Conservation (phyloP, 2,888 invertebrate genomes). For the Chrysina gloriosa region DNA sequence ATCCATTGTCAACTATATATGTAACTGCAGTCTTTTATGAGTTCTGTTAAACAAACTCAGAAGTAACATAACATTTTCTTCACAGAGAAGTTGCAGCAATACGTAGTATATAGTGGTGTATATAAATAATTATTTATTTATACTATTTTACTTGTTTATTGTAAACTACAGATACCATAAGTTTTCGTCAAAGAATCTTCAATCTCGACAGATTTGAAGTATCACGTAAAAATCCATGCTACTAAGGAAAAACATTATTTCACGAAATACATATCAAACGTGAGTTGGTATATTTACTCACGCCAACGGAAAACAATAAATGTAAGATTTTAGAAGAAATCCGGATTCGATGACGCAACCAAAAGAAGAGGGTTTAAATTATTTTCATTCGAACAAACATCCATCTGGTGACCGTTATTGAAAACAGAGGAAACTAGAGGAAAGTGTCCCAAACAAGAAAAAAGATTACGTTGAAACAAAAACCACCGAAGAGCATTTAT, state of each 20-base stretch:
- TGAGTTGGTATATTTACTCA: not conserved
- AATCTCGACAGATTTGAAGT: too few relatives aligned
- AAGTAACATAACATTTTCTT: too few relatives aligned
- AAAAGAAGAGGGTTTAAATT: slow-evolving; percentile 5
- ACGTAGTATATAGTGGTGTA: too few relatives aligned
- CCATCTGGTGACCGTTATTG: slow-evolving; percentile 24
- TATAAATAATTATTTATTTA: too few relatives aligned
- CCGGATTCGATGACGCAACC: slow-evolving; percentile 12
- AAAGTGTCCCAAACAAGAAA: slow-evolving; percentile 4
- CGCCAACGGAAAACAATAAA: slow-evolving; percentile 1
- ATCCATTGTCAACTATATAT: too few relatives aligned
- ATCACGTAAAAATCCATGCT: not conserved
- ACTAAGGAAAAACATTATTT: not conserved
- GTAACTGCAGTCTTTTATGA: too few relatives aligned
- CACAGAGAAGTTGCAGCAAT: too few relatives aligned
- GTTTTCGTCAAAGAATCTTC: too few relatives aligned
- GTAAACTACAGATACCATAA: too few relatives aligned
- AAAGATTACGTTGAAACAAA: slow-evolving; percentile 25
- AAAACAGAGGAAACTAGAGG: slow-evolving; percentile 10
- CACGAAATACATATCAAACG: not conserved
- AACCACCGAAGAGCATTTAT: slow-evolving; percentile 35
- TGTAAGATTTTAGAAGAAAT: slow-evolving; percentile 14
- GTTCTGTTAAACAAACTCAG: too few relatives aligned
- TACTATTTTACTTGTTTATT: too few relatives aligned
- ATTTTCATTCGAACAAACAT: slow-evolving; percentile 27